A percentile compares a stretch with the other conserved stretches of the same genome.
Evolutionary conservation across 2,888 invertebrate genomes (phyloP).

Genomic region (Erebia palarica): DNA sequence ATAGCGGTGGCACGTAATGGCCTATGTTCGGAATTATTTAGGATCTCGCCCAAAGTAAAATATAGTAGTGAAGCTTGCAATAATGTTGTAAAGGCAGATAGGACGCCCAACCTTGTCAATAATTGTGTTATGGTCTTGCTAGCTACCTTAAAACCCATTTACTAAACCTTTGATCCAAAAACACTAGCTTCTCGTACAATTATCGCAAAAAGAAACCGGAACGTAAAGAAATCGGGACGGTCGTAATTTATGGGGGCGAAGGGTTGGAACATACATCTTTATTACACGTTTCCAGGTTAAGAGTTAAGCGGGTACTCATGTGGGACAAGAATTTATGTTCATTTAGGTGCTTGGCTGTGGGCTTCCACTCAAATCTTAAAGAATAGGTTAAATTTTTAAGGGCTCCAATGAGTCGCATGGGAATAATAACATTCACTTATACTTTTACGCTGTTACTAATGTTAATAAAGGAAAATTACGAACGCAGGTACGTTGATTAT

Average conservation of each 20-base stretch:
- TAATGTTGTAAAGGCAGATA: not conserved
- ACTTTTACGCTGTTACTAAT: too few relatives aligned
- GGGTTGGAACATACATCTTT: constrained; percentile 39
- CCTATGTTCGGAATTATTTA: constrained; percentile 34
- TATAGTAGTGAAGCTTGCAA: not conserved
- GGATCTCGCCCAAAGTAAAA: constrained; percentile 20
- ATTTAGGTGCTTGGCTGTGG: too few relatives aligned
- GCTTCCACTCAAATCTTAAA: too few relatives aligned
- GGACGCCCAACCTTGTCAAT: too few relatives aligned
- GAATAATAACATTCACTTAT: too few relatives aligned
- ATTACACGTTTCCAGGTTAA: constrained; percentile 35
- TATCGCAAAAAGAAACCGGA: constrained; percentile 44
- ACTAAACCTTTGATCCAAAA: constrained; percentile 37
- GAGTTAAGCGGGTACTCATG: constrained; percentile 14
- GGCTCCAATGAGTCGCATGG: too few relatives aligned
- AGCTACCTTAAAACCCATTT: constrained; percentile 12
- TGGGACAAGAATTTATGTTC: not conserved
- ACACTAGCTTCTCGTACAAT: constrained; percentile 41
- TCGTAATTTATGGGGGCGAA: constrained; percentile 40
- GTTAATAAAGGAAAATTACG: too few relatives aligned
- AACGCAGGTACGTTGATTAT: too few relatives aligned
- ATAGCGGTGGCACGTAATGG: constrained; percentile 33
- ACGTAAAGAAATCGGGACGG: constrained; percentile 27
- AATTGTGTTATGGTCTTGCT: not conserved
- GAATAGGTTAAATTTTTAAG: too few relatives aligned